These are phyloP conservation scores for Euborellia annulipes DNA, from an alignment of 1,140 invertebrate species.

Conservation along the genomic window DNA sequence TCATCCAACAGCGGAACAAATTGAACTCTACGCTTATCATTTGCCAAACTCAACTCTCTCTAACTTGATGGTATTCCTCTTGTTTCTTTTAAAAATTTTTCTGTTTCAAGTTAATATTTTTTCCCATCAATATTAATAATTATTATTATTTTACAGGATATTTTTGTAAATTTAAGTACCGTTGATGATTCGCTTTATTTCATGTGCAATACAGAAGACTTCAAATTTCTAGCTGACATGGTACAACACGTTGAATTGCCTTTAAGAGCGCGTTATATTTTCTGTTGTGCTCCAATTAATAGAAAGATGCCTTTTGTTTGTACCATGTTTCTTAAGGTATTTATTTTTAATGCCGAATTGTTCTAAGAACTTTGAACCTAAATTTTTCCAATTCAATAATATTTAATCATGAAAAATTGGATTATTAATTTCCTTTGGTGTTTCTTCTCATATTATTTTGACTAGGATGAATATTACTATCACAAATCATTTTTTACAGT, in stretches of 20 bases:
- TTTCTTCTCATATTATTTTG: too few species aligned
- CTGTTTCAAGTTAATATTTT: conserved; percentile 34
- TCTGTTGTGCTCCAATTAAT: conserved; percentile 96
- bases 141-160: conserved; percentile 54
- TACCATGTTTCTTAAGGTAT: conserved; percentile 81
- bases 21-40: conserved; percentile 95
- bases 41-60: conserved; percentile 83
- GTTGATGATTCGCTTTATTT: conserved; percentile 90
- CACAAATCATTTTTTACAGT: conserved; percentile 50
- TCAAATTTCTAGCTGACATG: conserved; percentile 93
- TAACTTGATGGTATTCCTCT: conserved; percentile 75
- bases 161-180: conserved; percentile 81
- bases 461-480: too few species aligned
- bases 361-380: too few species aligned
- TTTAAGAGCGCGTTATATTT: conserved; percentile 78
- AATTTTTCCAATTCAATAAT: too few species aligned
- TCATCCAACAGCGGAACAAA: conserved; percentile 95
- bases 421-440: too few species aligned
- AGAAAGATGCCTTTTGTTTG: conserved; percentile 84
- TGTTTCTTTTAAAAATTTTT: conserved; percentile 13
- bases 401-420: too few species aligned
- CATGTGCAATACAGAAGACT: conserved; percentile 91
- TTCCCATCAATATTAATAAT: conserved; percentile 29
- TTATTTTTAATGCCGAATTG: too few species aligned
- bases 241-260: conserved; percentile 88